A percentile compares a stretch with the other conserved stretches of the same genome.
phyloP scores from a whole-genome alignment of 2,888 invertebrate genomes.

The Calameuta idolon region DNA sequence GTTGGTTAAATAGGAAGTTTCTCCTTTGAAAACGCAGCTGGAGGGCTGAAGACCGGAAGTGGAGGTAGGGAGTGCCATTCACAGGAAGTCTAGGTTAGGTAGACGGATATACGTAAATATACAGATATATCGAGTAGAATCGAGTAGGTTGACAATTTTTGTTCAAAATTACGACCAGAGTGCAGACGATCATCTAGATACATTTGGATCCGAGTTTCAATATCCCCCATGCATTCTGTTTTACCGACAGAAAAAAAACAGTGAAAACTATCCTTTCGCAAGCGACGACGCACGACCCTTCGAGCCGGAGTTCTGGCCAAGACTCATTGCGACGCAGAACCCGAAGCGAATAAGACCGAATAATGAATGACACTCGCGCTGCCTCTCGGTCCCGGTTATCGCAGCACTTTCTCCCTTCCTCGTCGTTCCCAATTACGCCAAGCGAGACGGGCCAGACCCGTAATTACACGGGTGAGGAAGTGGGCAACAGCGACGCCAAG shows the following conservation, averaged over 20 bases:
- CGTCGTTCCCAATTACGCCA: conserved; percentile 44
- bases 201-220: background rate
- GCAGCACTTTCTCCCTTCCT: conserved; percentile 45
- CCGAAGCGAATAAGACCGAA: conserved; percentile 24
- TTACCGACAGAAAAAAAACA: too few relatives aligned
- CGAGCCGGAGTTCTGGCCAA: background rate
- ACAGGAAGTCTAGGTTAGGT: background rate
- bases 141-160: background rate
- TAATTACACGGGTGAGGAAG: conserved; percentile 56
- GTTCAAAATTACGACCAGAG: too few relatives aligned
- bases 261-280: background rate
- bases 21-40: background rate
- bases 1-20: background rate
- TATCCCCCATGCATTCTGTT: too few relatives aligned
- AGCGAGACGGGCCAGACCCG: conserved; percentile 24
- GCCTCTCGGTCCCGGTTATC: conserved; percentile 15
- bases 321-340: background rate
- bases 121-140: background rate
- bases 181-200: background rate
- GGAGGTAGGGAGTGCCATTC: background rate
- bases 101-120: background rate
- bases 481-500: conserved; percentile 21
- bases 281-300: background rate
- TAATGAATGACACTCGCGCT: conserved; percentile 35
- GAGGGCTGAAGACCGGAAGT: background rate